Conservation (phyloP, 2,888 invertebrate species). For the Chironomus tentans region DNA sequence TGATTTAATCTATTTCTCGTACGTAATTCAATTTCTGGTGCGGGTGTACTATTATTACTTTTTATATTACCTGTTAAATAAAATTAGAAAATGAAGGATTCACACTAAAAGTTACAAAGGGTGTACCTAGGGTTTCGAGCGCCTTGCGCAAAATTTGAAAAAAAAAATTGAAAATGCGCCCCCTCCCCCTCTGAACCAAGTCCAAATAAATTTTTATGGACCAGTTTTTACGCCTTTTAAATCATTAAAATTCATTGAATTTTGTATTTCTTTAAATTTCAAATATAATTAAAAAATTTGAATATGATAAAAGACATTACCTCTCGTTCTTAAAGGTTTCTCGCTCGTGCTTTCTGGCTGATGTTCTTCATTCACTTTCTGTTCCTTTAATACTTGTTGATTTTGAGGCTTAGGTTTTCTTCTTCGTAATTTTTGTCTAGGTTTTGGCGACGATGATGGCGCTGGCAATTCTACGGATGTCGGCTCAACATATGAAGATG, state of each 20-base stretch:
- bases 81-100: too few species aligned
- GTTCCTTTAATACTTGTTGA: background rate
- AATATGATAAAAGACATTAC: too few species aligned
- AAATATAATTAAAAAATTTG: too few species aligned
- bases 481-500: background rate
- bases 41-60: background rate
- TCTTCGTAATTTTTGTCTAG: conserved; percentile 12
- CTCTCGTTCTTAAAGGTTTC: background rate
- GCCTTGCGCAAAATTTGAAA: too few species aligned
- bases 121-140: too few species aligned
- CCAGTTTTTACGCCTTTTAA: too few species aligned
- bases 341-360: background rate
- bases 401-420: conserved; percentile 16
- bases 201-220: too few species aligned
- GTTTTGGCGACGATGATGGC: background rate
- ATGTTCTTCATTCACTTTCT: background rate
- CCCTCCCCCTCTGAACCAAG: too few species aligned
- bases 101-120: too few species aligned
- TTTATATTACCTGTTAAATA: background rate
- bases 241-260: too few species aligned
- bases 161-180: too few species aligned
- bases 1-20: background rate
- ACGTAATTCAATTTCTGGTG: background rate
- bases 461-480: background rate
- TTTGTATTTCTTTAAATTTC: too few species aligned